phyloP scores from a whole-genome alignment of 2,113 vertebrate genomes.

The Elachura formosa region DNA sequence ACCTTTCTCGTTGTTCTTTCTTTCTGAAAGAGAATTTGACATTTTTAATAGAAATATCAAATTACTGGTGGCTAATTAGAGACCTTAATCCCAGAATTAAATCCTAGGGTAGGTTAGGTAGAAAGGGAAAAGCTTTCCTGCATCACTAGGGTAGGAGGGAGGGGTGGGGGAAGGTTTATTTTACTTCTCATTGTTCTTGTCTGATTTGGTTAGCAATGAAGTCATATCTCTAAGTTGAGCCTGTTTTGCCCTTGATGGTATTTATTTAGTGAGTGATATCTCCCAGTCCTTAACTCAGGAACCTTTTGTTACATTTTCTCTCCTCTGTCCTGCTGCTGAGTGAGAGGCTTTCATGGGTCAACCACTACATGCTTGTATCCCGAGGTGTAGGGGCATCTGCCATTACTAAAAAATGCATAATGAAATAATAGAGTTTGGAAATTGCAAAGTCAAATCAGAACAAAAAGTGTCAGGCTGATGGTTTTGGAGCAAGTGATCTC shows the following conservation, averaged over 20 bases:
- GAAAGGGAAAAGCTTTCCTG: too few relatives aligned
- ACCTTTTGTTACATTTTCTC: not conserved
- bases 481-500: not conserved
- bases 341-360: not conserved
- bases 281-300: not conserved
- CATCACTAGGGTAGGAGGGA: not conserved
- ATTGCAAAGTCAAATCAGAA: not conserved
- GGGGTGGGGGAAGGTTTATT: not conserved
- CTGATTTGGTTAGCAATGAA: not conserved
- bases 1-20: not conserved
- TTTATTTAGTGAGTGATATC: accelerated
- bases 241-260: not conserved
- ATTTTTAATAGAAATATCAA: not conserved
- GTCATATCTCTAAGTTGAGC: not conserved
- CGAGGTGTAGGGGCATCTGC: not conserved
- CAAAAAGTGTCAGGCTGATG: not conserved
- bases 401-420: not conserved
- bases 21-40: not conserved
- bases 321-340: not conserved
- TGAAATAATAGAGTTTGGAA: not conserved
- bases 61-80: not conserved
- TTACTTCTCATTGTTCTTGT: not conserved
- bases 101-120: too few relatives aligned
- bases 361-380: accelerated
- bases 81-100: not conserved